phyloP scores from a whole-genome alignment of 2,113 vertebrate genomes.

The Opisthocomus hoazin region DNA sequence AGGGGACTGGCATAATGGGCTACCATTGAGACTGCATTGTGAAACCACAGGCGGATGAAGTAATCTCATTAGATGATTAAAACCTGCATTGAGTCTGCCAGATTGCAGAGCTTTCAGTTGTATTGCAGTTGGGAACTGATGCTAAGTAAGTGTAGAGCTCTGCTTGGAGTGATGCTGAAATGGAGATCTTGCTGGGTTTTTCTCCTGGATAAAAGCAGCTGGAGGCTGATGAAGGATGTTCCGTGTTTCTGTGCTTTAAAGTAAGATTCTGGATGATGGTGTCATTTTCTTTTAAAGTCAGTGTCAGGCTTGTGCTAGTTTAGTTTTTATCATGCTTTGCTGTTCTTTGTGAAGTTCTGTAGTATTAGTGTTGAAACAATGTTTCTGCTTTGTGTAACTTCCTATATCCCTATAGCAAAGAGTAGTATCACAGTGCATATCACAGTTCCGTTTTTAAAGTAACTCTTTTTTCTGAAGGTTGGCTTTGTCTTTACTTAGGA shows the following conservation, averaged over 20 bases:
- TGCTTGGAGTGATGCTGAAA: neutral
- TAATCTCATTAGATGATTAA: slow-evolving; percentile 72
- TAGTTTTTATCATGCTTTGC: neutral
- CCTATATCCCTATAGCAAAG: neutral
- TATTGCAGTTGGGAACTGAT: slow-evolving; percentile 17
- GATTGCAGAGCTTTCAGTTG: slow-evolving; percentile 54
- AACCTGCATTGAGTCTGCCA: slow-evolving; percentile 28
- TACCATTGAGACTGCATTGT: slow-evolving; percentile 25
- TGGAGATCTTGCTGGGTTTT: neutral
- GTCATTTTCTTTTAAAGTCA: neutral
- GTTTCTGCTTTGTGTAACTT: neutral
- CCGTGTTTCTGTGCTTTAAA: neutral
- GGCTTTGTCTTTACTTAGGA: neutral
- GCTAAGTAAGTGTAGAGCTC: neutral
- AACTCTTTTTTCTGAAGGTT: neutral
- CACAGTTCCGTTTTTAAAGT: neutral
- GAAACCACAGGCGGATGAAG: slow-evolving; percentile 60
- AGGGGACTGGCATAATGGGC: slow-evolving; percentile 67
- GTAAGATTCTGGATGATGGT: neutral
- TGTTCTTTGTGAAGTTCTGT: neutral
- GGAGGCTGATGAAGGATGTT: neutral
- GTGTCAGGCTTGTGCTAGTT: neutral
- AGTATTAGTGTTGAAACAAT: neutral
- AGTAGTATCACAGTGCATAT: neutral
- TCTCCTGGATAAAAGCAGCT: neutral